Evolutionary conservation across 1,140 invertebrate species (phyloP).

Genomic region (fruit fly (Drosophila melanogaster)): Release_6_plus_ISO1_MT NT_033779.5:8620001-8620500

Average conservation of each 20-base stretch:
- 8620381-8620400: conserved; percentile 44
- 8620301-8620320: conserved; percentile 39
- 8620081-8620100: conserved; percentile 84
- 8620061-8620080: conserved; percentile 86
- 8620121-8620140: not conserved
- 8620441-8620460: conserved; percentile 21
- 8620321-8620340: conserved; percentile 10
- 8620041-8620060: conserved; percentile 85
- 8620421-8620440: conserved; percentile 50
- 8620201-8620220: not conserved
- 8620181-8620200: not conserved
- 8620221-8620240: conserved; percentile 4
- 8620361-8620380: conserved; percentile 24
- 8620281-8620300: conserved; percentile 34
- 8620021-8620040: conserved; percentile 38
- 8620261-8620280: not conserved
- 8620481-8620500: not conserved
- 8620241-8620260: not conserved
- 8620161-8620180: not conserved
- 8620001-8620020: fast-evolving
- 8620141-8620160: too few relatives aligned
- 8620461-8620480: conserved; percentile 28
- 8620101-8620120: not conserved
- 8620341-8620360: not conserved
- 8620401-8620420: conserved; percentile 59